phyloP scores from a whole-genome alignment of 2,797 vertebrate species.

The Rhinella marina region DNA sequence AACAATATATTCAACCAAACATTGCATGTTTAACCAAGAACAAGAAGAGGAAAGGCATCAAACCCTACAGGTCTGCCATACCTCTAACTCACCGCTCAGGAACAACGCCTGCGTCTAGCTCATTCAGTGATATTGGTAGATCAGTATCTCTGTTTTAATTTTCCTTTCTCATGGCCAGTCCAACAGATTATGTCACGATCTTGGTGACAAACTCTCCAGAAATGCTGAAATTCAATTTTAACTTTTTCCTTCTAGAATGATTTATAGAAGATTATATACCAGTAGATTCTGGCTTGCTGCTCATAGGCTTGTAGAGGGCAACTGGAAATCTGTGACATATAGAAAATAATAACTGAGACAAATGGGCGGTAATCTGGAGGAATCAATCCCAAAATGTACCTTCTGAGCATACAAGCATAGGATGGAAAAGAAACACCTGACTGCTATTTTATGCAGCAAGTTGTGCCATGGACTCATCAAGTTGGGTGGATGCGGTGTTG shows the following conservation, averaged over 20 bases:
- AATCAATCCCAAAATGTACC: not conserved
- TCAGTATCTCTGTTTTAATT: not conserved
- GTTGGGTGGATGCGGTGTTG: not conserved
- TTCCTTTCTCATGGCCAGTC: not conserved
- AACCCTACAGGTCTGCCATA: not conserved
- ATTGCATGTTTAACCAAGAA: constrained; percentile 46
- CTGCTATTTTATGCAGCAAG: not conserved
- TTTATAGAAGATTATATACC: not conserved
- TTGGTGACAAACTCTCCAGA: not conserved
- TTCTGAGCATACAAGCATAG: not conserved
- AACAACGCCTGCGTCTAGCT: constrained; percentile 17
- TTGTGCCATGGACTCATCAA: not conserved
- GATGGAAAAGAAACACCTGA: not conserved
- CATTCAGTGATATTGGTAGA: constrained; percentile 6
- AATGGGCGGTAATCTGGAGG: not conserved
- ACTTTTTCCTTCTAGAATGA: not conserved
- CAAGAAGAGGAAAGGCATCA: constrained; percentile 7
- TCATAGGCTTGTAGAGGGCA: not conserved
- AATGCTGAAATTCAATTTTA: not conserved
- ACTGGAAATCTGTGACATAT: not conserved
- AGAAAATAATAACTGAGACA: not conserved
- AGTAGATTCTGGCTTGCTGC: not conserved
- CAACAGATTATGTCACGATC: not conserved
- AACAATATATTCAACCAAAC: constrained; percentile 27
- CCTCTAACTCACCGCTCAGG: constrained; percentile 30